phyloP scores from a whole-genome alignment of 2,888 invertebrate genomes.

The Ochropleura plecta region DNA sequence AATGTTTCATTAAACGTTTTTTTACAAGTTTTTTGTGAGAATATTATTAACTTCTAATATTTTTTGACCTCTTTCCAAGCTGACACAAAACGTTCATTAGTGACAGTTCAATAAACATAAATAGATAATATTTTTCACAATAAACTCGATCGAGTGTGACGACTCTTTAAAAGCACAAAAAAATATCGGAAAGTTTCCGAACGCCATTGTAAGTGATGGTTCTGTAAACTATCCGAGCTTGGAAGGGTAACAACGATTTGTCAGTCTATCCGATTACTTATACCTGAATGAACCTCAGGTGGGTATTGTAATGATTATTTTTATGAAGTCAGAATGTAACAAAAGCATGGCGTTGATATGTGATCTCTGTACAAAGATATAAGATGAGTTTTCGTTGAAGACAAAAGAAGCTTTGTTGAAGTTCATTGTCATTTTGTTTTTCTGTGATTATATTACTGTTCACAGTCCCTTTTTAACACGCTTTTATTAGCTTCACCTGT shows the following conservation, averaged over 20 bases:
- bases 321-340: neutral
- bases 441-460: neutral
- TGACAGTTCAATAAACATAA: constrained; percentile 28
- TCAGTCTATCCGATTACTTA: neutral
- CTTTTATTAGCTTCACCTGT: too few species aligned
- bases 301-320: neutral
- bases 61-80: constrained; percentile 1
- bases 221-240: constrained; percentile 26
- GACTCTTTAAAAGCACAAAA: constrained; percentile 19
- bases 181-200: constrained; percentile 14
- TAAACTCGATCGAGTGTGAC: constrained; percentile 31
- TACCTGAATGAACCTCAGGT: constrained; percentile 4
- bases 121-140: constrained; percentile 51
- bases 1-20: neutral
- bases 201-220: constrained; percentile 8
- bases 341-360: neutral
- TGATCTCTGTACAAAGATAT: neutral
- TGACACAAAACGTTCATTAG: constrained; percentile 30
- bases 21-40: neutral
- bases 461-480: neutral
- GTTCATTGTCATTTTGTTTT: neutral
- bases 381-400: neutral
- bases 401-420: neutral
- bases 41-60: constrained; percentile 4
- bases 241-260: neutral